These are phyloP conservation scores for Anhinga rufa DNA, from an alignment of 2,113 vertebrate genomes.

Conservation along the genomic window DNA sequence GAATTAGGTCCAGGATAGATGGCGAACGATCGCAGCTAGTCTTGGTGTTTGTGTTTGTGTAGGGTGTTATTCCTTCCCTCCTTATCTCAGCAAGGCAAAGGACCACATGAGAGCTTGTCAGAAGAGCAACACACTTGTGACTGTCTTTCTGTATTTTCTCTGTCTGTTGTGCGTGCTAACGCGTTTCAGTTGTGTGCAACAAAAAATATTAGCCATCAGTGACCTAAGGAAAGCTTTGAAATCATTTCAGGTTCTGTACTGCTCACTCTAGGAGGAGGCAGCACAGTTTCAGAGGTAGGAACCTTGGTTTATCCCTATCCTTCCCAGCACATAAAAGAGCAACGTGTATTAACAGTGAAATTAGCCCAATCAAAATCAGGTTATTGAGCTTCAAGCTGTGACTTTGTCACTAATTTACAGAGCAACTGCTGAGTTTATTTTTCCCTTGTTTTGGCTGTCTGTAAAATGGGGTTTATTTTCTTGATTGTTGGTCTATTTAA, in stretches of 20 bases:
- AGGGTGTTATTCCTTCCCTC: background rate
- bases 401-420: background rate
- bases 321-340: background rate
- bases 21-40: background rate
- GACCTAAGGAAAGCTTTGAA: background rate
- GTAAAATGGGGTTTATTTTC: background rate
- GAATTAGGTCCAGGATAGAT: background rate
- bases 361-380: background rate
- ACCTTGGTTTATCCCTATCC: background rate
- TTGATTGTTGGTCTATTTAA: background rate
- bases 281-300: background rate
- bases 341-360: background rate
- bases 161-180: accelerated
- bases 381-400: background rate
- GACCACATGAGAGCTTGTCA: background rate
- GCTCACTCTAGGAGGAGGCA: background rate
- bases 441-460: background rate
- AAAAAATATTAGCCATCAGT: background rate
- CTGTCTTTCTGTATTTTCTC: background rate
- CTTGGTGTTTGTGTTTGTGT: background rate
- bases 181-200: background rate
- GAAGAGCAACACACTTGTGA: background rate
- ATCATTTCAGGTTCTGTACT: background rate
- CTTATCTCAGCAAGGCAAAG: background rate
- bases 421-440: background rate